Evolutionary conservation across 2,888 invertebrate genomes (phyloP).

Genomic region (Pristionchus mayeri): DNA sequence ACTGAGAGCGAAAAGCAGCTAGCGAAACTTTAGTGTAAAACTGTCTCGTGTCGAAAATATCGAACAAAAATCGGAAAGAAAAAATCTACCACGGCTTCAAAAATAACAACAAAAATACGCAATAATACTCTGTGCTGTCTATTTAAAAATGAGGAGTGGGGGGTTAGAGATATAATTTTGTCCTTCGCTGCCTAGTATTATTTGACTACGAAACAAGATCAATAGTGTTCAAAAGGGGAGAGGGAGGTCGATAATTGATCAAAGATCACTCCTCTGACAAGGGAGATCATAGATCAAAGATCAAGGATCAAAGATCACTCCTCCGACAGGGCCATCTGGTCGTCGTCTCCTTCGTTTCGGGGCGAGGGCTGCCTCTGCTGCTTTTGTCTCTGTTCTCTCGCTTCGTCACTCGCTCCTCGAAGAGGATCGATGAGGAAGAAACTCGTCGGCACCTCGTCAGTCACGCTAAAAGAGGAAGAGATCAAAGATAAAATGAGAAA

Average conservation of each 20-base stretch:
- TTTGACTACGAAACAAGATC: background rate
- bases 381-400: background rate
- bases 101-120: conserved; percentile 2
- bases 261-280: too few species aligned
- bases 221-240: background rate
- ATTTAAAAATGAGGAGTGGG: conserved; percentile 27
- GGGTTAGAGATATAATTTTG: background rate
- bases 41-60: background rate
- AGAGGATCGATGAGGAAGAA: conserved; percentile 8
- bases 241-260: background rate
- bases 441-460: background rate
- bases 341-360: background rate
- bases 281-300: background rate
- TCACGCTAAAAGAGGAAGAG: background rate
- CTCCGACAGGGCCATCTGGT: background rate
- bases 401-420: background rate
- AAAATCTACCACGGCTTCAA: background rate
- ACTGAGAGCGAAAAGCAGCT: background rate
- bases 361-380: background rate
- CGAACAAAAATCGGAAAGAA: background rate
- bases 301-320: background rate
- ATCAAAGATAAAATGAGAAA: background rate
- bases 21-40: conserved; percentile 1
- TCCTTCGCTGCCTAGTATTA: background rate
- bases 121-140: conserved; percentile 18